phyloP scores from a whole-genome alignment of 2,113 vertebrate species.

The Gadus macrocephalus region DNA sequence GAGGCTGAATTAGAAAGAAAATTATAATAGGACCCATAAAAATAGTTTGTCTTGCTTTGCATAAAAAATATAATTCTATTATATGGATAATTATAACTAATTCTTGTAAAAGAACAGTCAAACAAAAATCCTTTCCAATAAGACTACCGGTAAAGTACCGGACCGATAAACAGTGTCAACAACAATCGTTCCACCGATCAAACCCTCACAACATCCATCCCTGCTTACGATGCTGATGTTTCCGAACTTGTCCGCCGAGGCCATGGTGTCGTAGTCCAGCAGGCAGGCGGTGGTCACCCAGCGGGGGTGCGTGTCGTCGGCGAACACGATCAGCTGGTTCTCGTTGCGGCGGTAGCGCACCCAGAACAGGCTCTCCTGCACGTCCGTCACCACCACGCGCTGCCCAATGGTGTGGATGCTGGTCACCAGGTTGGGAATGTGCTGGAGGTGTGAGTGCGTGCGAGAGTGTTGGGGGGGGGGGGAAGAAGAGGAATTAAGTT shows the following conservation, averaged over 20 bases:
- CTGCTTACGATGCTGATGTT: conserved; percentile 89
- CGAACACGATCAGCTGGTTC: conserved; percentile 98
- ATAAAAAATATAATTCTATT: too few species aligned
- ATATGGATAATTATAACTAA: too few species aligned
- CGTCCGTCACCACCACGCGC: conserved; percentile 89
- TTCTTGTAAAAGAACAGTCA: too few species aligned
- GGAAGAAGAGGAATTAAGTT: not conserved
- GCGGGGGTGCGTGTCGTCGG: conserved; percentile 93
- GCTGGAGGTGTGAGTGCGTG: conserved; percentile 62
- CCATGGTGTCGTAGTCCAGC: conserved; percentile 96
- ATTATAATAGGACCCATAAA: too few species aligned
- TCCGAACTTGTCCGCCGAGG: conserved; percentile 95
- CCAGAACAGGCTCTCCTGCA: conserved; percentile 98
- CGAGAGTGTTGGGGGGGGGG: not conserved
- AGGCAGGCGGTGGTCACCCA: conserved; percentile 96
- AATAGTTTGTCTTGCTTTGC: too few species aligned
- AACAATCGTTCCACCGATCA: too few species aligned
- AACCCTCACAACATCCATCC: too few species aligned
- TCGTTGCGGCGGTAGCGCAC: conserved; percentile 94
- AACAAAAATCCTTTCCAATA: too few species aligned
- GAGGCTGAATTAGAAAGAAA: too few species aligned
- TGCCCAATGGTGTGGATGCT: conserved; percentile 94
- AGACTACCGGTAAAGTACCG: too few species aligned
- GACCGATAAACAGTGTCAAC: too few species aligned
- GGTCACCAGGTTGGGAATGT: conserved; percentile 92